Percentiles rank a stretch among this genome's conserved stretches.
These are phyloP conservation scores for Anser brachyrhynchus DNA, from an alignment of 2,113 vertebrate species.

Conservation along the genomic window DNA sequence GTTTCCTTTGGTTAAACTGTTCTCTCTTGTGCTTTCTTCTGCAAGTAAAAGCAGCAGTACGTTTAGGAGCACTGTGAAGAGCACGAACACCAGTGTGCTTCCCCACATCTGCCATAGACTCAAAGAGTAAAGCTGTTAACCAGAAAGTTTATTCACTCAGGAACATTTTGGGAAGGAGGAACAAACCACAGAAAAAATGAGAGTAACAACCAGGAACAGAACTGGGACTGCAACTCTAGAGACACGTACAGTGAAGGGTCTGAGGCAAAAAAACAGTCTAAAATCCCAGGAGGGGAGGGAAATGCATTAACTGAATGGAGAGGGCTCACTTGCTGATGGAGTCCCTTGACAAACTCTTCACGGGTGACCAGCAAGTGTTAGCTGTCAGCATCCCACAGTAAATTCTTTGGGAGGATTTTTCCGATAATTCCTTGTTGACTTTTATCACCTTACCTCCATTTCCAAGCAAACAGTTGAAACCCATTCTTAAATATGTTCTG, in stretches of 20 bases:
- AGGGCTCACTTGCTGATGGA: accelerated
- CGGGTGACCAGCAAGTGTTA: not conserved
- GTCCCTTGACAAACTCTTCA: not conserved
- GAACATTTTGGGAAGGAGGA: not conserved
- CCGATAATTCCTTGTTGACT: not conserved
- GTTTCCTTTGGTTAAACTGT: not conserved
- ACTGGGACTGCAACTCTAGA: not conserved
- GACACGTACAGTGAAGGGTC: not conserved
- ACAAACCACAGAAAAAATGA: not conserved
- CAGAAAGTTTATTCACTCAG: not conserved
- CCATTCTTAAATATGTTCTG: not conserved
- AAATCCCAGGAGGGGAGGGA: not conserved
- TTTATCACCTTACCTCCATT: conserved; percentile 28
- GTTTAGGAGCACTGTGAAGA: not conserved
- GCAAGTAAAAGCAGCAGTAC: not conserved
- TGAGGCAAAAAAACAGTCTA: not conserved
- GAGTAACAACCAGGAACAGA: not conserved
- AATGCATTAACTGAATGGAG: not conserved
- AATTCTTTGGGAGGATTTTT: not conserved
- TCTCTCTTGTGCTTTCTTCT: not conserved
- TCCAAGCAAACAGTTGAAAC: not conserved
- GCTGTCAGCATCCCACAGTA: not conserved
- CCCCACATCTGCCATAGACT: not conserved
- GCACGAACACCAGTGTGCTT: not conserved
- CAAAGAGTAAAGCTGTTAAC: not conserved